Base-by-base conservation (phyloP, 1,140 invertebrate species). In the Drosophila ananassae region DNA sequence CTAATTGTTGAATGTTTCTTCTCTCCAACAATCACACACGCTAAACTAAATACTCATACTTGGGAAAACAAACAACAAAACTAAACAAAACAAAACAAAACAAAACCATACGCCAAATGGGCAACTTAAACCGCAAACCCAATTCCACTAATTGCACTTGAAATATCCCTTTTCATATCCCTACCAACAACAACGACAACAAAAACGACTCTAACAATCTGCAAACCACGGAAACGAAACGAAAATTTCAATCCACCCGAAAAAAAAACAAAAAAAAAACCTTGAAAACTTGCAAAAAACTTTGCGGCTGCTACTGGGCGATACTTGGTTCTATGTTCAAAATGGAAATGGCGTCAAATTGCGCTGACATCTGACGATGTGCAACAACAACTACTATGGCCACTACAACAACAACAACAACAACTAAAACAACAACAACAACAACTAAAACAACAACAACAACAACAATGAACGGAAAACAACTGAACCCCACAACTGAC, bases 281-380 rank as follows among this genome's bases (percentile, higher is more conserved):
- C 44, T 17, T 17, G 52, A 82, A 85, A 84, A 77, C 72, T 79
- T 83, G 73, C 82, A 87, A 85, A 85, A 85, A 85, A 87, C 54
- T 77, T 58, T 79, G 63, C 58, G 76, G 58, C 80, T 58, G 44
- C 58, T 47, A 39, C 48, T 64, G 17, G 17, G 0, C 3, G 10
- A 37, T 37, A 12, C 34, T 28, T 71, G 34, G 25, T 63, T 39
- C 53, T 68, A 0, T 5, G 41, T 44, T 64, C 22, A 59, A 87
- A 89, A 87, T 87, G 79, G 71, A 89, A 89, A 82, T 84, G 89
- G 89, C 89, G 77, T 90, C 89, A 90, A 90, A 90, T 90, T 90
- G 89, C 89, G 74, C 80, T 90, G 89, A 89, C 89, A 90, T 82
- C 77, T 84, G 79, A 89, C 85, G 76, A 80, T 75, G 63, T 22